These are phyloP conservation scores for Chionoecetes opilio DNA, from an alignment of 1,140 invertebrate species.

Conservation along the genomic window DNA sequence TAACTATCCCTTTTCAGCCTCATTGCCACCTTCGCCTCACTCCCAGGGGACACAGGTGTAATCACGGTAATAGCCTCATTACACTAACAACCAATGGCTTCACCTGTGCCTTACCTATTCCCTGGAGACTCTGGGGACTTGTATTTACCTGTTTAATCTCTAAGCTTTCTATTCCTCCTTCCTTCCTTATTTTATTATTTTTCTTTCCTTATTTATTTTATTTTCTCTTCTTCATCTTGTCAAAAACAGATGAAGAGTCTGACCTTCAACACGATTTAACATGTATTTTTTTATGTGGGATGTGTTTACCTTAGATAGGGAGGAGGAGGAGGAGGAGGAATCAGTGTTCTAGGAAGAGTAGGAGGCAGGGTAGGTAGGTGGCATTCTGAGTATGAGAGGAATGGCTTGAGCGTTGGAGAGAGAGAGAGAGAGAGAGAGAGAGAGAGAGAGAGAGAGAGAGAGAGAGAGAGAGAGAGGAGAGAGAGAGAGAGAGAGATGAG, in stretches of 20 bases:
- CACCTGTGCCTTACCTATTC: background rate
- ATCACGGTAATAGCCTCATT: background rate
- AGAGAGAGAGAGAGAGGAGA: background rate
- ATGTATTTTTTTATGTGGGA: no score
- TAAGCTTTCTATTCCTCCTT: no score
- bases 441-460: no score
- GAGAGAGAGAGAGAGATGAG: background rate
- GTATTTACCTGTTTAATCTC: no score
- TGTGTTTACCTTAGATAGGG: no score
- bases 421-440: background rate
- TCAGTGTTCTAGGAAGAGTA: background rate
- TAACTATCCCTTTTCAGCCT: background rate
- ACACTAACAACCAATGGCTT: background rate
- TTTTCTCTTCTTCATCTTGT: no score
- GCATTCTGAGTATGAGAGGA: background rate
- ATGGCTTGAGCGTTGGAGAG: no score
- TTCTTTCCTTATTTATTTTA: no score
- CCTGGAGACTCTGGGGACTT: background rate
- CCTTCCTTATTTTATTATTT: no score
- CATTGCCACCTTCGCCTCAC: background rate
- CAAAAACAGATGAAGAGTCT: no score
- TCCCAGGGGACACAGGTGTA: background rate
- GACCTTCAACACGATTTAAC: no score
- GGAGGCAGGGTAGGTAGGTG: background rate
- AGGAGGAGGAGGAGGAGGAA: background rate